Base-by-base conservation (phyloP, 1,140 invertebrate genomes). In the Drosophila neocordata region DNA sequence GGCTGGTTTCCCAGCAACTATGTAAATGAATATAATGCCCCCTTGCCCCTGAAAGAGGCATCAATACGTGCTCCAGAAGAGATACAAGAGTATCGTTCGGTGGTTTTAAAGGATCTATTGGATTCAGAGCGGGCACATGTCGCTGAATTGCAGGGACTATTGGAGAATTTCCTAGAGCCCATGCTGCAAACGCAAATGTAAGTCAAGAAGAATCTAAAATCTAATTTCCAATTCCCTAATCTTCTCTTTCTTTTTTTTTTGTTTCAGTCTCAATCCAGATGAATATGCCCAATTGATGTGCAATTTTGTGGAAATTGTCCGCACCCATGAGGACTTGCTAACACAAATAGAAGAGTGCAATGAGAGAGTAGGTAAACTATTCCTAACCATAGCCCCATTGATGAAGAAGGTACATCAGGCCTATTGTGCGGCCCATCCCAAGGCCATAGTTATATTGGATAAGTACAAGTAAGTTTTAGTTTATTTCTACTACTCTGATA, bases 1-100 rank as follows among this genome's bases (percentile, higher is more conserved):
- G 98, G 98, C 77, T 99, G 98, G 98, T 99, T 99, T 93, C 98
- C 98, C 68, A 97, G 97, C 76, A 98, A 99, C 93, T 99, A 99
- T 94, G 97, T 99, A 15, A 96, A 96, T 87, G 97, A 98, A 92
- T 95, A 95, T 85, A 97, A 96, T 94, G 92, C 93, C 44, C 94
- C 94, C 79, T 92, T 94, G 65, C 93, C 91, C 2, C 62, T 89
- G 15, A 60, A 89, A 44, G 91, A 91, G 65, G 82, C 18, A 48
- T 48, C 93, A 27, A 93, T 94, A 63, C 79, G 93, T 69, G 94
- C 94, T 63, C 93, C 94, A 41, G 94, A 95, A 79, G 95, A 95
- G 82, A 94, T 93, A 69, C 94, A 96, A 90, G 95, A 95, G 80
- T 96, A 96, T 92, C 92, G 95, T 64, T 95, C 95, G 85, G 94